These are phyloP conservation scores for Drosophila lacteicornis DNA, from an alignment of 1,140 invertebrate species.

Conservation along the genomic window DNA sequence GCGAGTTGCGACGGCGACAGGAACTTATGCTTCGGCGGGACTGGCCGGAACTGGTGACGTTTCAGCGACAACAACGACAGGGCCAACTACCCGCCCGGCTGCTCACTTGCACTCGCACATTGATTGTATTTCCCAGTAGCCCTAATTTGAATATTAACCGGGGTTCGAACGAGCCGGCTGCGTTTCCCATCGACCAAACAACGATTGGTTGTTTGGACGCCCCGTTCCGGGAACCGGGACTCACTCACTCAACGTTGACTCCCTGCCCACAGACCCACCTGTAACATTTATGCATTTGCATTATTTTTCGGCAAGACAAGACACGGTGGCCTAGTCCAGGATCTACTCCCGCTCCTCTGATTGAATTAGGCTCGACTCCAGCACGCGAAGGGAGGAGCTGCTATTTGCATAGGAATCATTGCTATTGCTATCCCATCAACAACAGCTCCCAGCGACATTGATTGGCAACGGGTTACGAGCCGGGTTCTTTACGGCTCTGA, in stretches of 20 bases:
- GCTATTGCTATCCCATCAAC: slow-evolving; percentile 36
- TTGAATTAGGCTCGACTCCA: slow-evolving; percentile 44
- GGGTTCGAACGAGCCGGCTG: slow-evolving; percentile 58
- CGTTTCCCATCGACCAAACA: slow-evolving; percentile 72
- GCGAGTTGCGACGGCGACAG: slow-evolving; percentile 1
- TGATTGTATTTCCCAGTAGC: slow-evolving; percentile 51
- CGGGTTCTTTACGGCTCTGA: slow-evolving; percentile 30
- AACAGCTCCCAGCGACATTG: slow-evolving; percentile 48
- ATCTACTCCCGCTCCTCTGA: slow-evolving; percentile 31
- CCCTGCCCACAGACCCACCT: slow-evolving; percentile 37
- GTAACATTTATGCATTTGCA: slow-evolving; percentile 62
- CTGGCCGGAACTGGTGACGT: slow-evolving; percentile 17
- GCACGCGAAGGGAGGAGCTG: slow-evolving; percentile 38
- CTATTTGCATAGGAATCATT: slow-evolving; percentile 56
- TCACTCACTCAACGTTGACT: slow-evolving; percentile 6
- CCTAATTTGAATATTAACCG: slow-evolving; percentile 76
- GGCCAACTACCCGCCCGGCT: slow-evolving; percentile 42
- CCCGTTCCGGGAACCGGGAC: slow-evolving; percentile 37
- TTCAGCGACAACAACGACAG: slow-evolving; percentile 34
- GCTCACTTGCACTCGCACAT: slow-evolving; percentile 59
- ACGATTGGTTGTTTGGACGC: slow-evolving; percentile 66
- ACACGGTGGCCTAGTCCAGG: slow-evolving; percentile 47
- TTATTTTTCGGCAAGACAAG: slow-evolving; percentile 51
- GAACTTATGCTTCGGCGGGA: slow-evolving; percentile 24
- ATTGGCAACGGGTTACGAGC: slow-evolving; percentile 35